phyloP scores from a whole-genome alignment of 2,888 invertebrate species.

The Carabus problematicus region DNA sequence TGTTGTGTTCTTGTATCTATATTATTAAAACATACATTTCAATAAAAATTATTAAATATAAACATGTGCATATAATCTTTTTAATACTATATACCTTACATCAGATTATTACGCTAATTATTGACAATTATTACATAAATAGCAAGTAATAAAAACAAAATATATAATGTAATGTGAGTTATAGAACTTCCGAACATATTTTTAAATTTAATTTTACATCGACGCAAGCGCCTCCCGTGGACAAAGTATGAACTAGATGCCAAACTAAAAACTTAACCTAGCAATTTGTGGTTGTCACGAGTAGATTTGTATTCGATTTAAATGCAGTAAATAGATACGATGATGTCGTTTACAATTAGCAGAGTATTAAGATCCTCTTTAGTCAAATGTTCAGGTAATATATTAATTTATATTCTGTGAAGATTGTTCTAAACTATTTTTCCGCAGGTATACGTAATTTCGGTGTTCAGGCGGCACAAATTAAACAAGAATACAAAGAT shows the following conservation, averaged over 20 bases:
- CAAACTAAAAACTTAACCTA: no score
- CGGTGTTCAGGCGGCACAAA: not conserved
- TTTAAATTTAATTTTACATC: no score
- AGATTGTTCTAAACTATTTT: not conserved
- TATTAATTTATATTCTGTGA: not conserved
- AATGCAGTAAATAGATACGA: not conserved
- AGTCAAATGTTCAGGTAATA: not conserved
- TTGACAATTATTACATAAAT: no score
- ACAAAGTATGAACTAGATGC: no score
- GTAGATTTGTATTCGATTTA: not conserved
- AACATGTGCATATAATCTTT: not conserved
- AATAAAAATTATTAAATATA: conserved; percentile 52
- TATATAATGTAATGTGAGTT: no score
- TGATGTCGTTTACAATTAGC: not conserved
- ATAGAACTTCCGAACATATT: no score
- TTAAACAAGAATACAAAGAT: conserved; percentile 11
- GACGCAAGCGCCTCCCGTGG: no score
- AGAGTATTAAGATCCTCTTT: not conserved
- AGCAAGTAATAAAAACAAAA: no score
- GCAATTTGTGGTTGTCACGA: no score
- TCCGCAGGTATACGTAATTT: conserved; percentile 6
- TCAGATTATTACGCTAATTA: not conserved
- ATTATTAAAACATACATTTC: conserved; percentile 54
- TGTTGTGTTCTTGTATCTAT: conserved; percentile 59
- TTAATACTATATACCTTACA: no score